A percentile compares a stretch with the other conserved stretches of the same genome.
phyloP scores from a whole-genome alignment of 2,113 vertebrate genomes.

The Bubo bubo region DNA sequence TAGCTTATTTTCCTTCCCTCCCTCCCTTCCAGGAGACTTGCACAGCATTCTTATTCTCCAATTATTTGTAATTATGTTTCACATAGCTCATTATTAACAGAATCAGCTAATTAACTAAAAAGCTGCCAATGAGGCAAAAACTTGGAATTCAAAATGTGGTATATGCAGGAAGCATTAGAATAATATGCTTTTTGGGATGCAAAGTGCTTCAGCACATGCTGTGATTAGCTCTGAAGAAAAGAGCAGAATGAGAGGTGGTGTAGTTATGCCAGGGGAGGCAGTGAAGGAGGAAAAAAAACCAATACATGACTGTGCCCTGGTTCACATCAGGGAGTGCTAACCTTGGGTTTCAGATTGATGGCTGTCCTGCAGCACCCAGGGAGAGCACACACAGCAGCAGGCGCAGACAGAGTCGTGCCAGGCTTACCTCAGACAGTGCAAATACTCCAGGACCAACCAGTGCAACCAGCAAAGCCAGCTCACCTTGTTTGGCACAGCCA shows the following conservation, averaged over 20 bases:
- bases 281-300: not conserved
- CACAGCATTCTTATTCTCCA: not conserved
- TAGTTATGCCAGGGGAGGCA: not conserved
- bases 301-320: not conserved
- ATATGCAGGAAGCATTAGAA: not conserved
- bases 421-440: not conserved
- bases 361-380: not conserved
- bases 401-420: not conserved
- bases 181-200: not conserved
- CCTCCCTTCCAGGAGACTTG: not conserved
- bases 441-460: not conserved
- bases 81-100: not conserved
- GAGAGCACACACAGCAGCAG: not conserved
- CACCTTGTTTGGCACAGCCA: not conserved
- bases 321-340: not conserved
- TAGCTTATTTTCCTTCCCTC: not conserved
- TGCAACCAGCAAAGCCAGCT: not conserved
- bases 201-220: not conserved
- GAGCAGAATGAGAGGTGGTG: not conserved
- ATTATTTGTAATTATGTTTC: not conserved
- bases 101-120: not conserved
- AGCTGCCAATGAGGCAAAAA: not conserved
- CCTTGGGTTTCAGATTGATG: not conserved
- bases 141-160: not conserved
- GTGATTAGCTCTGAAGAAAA: not conserved